Evolutionary conservation across 2,113 vertebrate genomes (phyloP).

Genomic region (Cephalopterus ornatus): DNA sequence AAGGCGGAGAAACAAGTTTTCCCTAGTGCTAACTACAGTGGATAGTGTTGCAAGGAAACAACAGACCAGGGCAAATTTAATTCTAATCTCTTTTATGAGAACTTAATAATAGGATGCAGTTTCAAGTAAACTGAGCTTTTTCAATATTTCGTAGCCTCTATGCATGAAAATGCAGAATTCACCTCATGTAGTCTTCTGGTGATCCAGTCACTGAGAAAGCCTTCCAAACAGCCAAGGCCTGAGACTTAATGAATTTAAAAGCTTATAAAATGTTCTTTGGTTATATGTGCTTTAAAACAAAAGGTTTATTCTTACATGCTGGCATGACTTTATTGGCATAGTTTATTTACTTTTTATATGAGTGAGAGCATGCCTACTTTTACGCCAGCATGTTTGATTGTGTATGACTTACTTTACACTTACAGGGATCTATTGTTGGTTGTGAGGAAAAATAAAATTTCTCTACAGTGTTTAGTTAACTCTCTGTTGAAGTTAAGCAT

Average conservation of each 20-base stretch:
- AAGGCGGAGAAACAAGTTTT: neutral
- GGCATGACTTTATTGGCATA: neutral
- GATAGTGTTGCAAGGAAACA: neutral
- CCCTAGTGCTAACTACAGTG: neutral
- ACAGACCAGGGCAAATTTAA: neutral
- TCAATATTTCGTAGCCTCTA: neutral
- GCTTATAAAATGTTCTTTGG: neutral
- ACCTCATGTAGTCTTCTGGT: neutral
- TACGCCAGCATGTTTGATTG: conserved; percentile 19
- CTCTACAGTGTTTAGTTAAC: conserved; percentile 11
- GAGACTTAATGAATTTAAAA: neutral
- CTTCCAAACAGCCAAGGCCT: neutral
- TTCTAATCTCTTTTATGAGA: neutral
- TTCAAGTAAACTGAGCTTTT: neutral
- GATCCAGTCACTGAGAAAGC: neutral
- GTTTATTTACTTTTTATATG: conserved; percentile 44
- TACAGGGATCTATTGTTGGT: conserved; percentile 41
- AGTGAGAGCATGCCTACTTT: conserved; percentile 15
- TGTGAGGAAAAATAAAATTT: conserved; percentile 30
- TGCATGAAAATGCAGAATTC: neutral
- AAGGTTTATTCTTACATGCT: conserved; percentile 42
- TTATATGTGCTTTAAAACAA: conserved; percentile 16
- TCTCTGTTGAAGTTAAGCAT: conserved; percentile 10
- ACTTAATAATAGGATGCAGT: neutral
- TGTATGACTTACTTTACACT: conserved; percentile 5